These are phyloP conservation scores for Rhinopomastus cyanomelas DNA, from an alignment of 2,113 vertebrate species.

Conservation along the genomic window DNA sequence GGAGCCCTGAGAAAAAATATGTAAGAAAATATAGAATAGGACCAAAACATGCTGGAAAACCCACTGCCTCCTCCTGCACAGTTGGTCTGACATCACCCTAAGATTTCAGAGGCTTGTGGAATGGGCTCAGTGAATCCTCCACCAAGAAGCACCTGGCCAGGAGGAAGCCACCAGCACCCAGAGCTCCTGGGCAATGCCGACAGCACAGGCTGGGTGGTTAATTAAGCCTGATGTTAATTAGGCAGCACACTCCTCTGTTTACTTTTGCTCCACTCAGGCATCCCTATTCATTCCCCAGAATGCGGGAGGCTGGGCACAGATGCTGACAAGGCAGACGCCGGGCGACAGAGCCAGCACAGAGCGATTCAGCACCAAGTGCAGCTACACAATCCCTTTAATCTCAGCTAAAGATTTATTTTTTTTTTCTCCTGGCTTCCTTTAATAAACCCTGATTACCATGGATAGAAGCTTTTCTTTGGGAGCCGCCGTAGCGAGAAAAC, in stretches of 20 bases:
- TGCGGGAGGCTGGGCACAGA: background rate
- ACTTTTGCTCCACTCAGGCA: constrained; percentile 14
- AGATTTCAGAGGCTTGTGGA: rapidly evolving
- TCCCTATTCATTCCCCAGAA: background rate
- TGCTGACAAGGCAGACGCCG: constrained; percentile 41
- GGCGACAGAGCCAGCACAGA: background rate
- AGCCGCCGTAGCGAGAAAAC: background rate
- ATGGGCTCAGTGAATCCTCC: background rate
- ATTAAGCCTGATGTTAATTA: constrained; percentile 8
- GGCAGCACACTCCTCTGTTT: constrained; percentile 17
- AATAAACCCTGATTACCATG: constrained; percentile 64
- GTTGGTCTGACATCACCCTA: rapidly evolving
- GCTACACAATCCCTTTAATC: constrained; percentile 65
- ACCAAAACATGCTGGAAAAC: background rate
- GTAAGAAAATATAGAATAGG: rapidly evolving
- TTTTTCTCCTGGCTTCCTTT: constrained; percentile 11
- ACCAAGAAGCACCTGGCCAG: background rate
- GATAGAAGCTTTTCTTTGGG: constrained; percentile 57
- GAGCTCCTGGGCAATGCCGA: background rate
- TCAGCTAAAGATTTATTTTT: constrained; percentile 37
- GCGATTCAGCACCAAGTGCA: constrained; percentile 68
- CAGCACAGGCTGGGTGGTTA: background rate
- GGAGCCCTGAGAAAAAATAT: background rate
- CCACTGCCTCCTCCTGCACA: background rate
- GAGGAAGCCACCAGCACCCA: background rate